These are phyloP conservation scores for Ploceus nigricollis DNA, from an alignment of 2,113 vertebrate genomes.

Conservation along the genomic window DNA sequence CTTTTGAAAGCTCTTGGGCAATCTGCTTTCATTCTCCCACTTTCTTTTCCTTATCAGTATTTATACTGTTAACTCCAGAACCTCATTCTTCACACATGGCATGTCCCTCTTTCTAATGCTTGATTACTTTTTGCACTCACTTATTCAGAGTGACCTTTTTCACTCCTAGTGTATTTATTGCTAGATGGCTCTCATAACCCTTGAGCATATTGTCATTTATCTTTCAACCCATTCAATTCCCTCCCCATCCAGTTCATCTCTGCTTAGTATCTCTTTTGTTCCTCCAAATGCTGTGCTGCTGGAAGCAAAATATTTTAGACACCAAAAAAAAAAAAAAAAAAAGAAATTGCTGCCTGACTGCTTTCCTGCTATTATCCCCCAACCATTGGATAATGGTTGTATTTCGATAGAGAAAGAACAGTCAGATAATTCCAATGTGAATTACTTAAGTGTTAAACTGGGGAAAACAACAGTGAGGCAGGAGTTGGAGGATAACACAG, in stretches of 20 bases:
- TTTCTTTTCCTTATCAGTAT: conserved; percentile 22
- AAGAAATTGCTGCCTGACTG: neutral
- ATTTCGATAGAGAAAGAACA: neutral
- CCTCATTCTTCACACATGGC: conserved; percentile 37
- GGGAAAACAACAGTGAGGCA: neutral
- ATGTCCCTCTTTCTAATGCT: conserved; percentile 52
- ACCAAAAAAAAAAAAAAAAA: neutral
- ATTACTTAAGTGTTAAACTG: neutral
- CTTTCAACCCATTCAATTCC: conserved; percentile 40
- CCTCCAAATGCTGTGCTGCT: neutral
- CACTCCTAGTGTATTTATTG: conserved; percentile 43
- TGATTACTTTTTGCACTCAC: conserved; percentile 65
- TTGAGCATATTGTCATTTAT: conserved; percentile 65
- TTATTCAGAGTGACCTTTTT: conserved; percentile 63
- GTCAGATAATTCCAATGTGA: neutral
- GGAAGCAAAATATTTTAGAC: conserved; percentile 30
- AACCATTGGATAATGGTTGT: no score
- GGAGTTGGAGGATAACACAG: neutral
- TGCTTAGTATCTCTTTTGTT: conserved; percentile 47
- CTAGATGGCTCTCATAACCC: conserved; percentile 61
- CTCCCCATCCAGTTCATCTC: conserved; percentile 4
- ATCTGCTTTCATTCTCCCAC: conserved; percentile 38
- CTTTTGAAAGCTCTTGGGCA: conserved; percentile 8
- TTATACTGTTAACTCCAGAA: conserved; percentile 41
- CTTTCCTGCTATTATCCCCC: neutral